Evolutionary conservation across 1,140 invertebrate species (phyloP).

Genomic region (Drosophila varians): DNA sequence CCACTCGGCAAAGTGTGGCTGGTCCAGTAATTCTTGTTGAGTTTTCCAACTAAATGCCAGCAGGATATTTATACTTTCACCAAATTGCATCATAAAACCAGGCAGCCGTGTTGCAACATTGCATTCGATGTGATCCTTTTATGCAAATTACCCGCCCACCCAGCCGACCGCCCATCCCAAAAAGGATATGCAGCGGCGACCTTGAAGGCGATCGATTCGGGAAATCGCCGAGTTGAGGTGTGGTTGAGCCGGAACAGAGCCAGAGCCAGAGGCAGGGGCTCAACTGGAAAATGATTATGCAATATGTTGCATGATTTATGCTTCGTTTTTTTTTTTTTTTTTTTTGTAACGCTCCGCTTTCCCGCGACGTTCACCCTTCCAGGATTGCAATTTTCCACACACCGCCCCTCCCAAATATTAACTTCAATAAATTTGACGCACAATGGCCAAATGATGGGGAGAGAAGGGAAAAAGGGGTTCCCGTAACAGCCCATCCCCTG

Average conservation of each 20-base stretch:
- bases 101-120: constrained; percentile 53
- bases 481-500: constrained; percentile 28
- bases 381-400: constrained; percentile 37
- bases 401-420: constrained; percentile 60
- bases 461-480: constrained; percentile 46
- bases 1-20: constrained; percentile 50
- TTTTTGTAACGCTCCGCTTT: too few species aligned
- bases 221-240: too few species aligned
- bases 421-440: constrained; percentile 77
- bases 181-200: constrained; percentile 24
- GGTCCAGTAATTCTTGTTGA: constrained; percentile 54
- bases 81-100: constrained; percentile 72
- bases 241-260: too few species aligned
- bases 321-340: too few species aligned
- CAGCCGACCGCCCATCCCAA: not conserved
- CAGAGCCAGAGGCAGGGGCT: not conserved
- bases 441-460: constrained; percentile 64
- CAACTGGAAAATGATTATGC: constrained; percentile 72
- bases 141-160: constrained; percentile 53
- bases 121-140: constrained; percentile 54
- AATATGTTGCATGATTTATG: constrained; percentile 83
- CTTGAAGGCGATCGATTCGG: constrained; percentile 15
- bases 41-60: constrained; percentile 58
- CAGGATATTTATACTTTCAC: constrained; percentile 35
- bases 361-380: constrained; percentile 53